Conservation (phyloP, 2,888 invertebrate species). For the Agonopterix arenella region DNA sequence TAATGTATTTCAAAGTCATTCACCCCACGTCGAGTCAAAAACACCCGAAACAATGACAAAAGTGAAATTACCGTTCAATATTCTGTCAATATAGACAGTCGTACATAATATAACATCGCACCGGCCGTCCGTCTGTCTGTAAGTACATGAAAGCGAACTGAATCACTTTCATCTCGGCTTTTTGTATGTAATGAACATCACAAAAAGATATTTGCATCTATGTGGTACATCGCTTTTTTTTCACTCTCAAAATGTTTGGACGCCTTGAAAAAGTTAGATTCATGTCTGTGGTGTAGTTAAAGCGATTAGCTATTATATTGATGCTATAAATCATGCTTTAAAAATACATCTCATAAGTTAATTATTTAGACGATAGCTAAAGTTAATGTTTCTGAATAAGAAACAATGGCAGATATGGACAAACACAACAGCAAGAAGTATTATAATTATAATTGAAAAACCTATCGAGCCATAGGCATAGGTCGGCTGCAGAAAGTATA, state of each 20-base stretch:
- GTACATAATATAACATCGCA: constrained; percentile 14
- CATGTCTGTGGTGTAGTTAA: constrained; percentile 18
- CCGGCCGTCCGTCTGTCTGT: constrained; percentile 12
- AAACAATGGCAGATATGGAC: no score
- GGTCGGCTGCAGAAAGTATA: no score
- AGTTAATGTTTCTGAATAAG: no score
- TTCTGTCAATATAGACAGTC: constrained; percentile 39
- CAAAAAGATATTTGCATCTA: constrained; percentile 67
- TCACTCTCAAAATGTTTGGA: constrained; percentile 41
- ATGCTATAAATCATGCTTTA: no score
- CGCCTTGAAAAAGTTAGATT: constrained; percentile 33
- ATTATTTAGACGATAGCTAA: no score
- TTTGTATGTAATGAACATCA: constrained; percentile 58
- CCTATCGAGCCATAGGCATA: no score
- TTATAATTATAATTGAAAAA: no score
- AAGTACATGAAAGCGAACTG: constrained; percentile 52
- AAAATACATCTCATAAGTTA: no score
- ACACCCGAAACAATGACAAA: constrained; percentile 14
- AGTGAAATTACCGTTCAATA: constrained; percentile 20
- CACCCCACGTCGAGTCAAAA: constrained; percentile 5
- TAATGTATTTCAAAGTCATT: background rate
- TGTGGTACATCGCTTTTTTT: constrained; percentile 65
- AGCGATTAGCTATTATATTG: constrained; percentile 16
- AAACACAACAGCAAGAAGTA: no score
- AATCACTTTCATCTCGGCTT: constrained; percentile 66